Conservation (phyloP, 2,888 invertebrate species). For the Eristalinus aeneus region DNA sequence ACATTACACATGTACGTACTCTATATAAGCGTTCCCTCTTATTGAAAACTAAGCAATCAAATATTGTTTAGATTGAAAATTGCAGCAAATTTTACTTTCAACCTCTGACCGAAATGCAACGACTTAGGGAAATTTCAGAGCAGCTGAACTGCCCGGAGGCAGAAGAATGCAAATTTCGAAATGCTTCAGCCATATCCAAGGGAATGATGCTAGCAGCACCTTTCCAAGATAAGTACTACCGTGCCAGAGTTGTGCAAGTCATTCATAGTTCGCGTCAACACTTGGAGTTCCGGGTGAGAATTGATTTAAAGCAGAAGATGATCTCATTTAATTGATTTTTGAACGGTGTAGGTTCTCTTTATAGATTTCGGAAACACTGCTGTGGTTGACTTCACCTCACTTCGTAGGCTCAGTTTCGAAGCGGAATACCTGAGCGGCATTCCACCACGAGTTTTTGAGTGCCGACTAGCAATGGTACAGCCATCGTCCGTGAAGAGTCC, state of each 20-base stretch:
- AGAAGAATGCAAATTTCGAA: constrained; percentile 73
- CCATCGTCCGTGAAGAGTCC: constrained; percentile 85
- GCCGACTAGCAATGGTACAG: constrained; percentile 86
- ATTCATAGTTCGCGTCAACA: constrained; percentile 71
- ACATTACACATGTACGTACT: constrained; percentile 83
- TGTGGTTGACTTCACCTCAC: constrained; percentile 80
- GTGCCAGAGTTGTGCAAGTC: constrained; percentile 83
- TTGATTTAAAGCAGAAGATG: constrained; percentile 17
- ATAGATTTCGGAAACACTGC: constrained; percentile 89
- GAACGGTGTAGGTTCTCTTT: constrained; percentile 84
- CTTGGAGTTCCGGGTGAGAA: constrained; percentile 73
- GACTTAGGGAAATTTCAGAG: constrained; percentile 78
- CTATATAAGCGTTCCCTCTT: background rate
- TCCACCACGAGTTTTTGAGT: constrained; percentile 87
- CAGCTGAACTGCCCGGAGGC: constrained; percentile 78
- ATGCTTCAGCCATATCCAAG: constrained; percentile 76
- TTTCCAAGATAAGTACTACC: constrained; percentile 81
- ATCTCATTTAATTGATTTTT: background rate
- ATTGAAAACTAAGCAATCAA: background rate
- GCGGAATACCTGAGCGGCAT: constrained; percentile 73
- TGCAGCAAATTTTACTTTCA: constrained; percentile 80
- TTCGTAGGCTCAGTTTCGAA: constrained; percentile 79
- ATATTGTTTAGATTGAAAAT: constrained; percentile 74
- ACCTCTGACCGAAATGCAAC: constrained; percentile 74
- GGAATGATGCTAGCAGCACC: constrained; percentile 84